phyloP scores from a whole-genome alignment of 2,113 vertebrate species.

The Oenanthe oenanthe region DNA sequence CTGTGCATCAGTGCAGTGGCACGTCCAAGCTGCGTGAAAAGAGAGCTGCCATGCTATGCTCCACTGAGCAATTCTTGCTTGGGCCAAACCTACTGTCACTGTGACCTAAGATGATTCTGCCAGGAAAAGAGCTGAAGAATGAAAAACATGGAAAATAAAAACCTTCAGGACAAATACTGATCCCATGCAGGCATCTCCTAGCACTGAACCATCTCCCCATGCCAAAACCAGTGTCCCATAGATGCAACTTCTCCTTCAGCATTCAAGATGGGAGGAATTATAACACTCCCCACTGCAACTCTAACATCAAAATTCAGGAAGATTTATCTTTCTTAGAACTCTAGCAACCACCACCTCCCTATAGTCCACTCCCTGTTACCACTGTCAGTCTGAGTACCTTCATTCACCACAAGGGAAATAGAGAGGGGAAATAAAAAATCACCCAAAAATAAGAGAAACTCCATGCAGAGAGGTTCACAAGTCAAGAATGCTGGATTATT shows the following conservation, averaged over 20 bases:
- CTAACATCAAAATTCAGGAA: not conserved
- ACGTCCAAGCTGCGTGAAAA: not conserved
- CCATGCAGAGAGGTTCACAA: not conserved
- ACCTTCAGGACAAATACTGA: not conserved
- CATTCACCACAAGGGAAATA: not conserved
- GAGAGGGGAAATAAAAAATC: not conserved
- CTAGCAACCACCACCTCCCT: not conserved
- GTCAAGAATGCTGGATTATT: not conserved
- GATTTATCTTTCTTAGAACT: not conserved
- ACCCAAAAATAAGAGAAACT: not conserved
- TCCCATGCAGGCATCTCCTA: not conserved
- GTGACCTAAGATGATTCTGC: not conserved
- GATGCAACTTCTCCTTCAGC: not conserved
- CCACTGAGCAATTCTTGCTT: not conserved
- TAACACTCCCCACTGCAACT: not conserved
- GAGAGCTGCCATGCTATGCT: not conserved
- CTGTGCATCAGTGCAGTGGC: not conserved
- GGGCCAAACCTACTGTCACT: not conserved
- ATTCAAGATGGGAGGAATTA: not conserved
- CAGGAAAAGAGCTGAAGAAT: not conserved
- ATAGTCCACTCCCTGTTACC: not conserved
- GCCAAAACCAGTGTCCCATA: not conserved
- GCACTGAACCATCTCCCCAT: not conserved
- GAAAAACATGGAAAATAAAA: not conserved
- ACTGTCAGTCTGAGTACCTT: not conserved